Percentiles rank a stretch among this genome's conserved stretches.
Evolutionary conservation across 2,113 vertebrate species (phyloP).

Genomic region (Pseudorasbora parva): DNA sequence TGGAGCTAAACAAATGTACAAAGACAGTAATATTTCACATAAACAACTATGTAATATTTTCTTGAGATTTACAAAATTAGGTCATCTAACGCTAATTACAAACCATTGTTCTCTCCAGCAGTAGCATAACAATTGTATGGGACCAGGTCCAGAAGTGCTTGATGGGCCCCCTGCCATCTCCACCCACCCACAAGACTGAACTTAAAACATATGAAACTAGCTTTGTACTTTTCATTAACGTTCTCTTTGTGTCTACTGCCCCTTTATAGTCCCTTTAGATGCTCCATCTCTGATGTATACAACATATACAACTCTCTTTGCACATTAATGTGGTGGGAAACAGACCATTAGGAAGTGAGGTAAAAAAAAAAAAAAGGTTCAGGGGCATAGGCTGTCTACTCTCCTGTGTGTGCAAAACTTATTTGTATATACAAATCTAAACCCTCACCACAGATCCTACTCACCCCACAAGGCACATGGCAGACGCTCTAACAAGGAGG

Average conservation of each 20-base stretch:
- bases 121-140: not conserved
- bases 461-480: too few relatives aligned
- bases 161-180: not conserved
- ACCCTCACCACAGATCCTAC: too few relatives aligned
- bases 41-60: conserved; percentile 17
- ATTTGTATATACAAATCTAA: too few relatives aligned
- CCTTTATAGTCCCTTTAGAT: not conserved
- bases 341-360: not conserved
- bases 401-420: too few relatives aligned
- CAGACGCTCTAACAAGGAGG: too few relatives aligned
- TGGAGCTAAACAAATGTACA: conserved; percentile 21
- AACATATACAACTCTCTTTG: not conserved
- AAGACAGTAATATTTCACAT: not conserved
- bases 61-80: conserved; percentile 15
- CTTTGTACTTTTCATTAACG: not conserved
- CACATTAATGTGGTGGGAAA: not conserved
- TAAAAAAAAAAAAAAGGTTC: not conserved
- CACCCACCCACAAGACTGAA: not conserved
- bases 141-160: not conserved
- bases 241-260: not conserved
- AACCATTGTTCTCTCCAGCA: conserved; percentile 6
- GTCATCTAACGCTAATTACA: not conserved
- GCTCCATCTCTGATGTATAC: not conserved
- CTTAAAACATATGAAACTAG: not conserved
- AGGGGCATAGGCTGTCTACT: not conserved